phyloP scores from a whole-genome alignment of 2,113 vertebrate genomes.

The Caretta caretta region DNA sequence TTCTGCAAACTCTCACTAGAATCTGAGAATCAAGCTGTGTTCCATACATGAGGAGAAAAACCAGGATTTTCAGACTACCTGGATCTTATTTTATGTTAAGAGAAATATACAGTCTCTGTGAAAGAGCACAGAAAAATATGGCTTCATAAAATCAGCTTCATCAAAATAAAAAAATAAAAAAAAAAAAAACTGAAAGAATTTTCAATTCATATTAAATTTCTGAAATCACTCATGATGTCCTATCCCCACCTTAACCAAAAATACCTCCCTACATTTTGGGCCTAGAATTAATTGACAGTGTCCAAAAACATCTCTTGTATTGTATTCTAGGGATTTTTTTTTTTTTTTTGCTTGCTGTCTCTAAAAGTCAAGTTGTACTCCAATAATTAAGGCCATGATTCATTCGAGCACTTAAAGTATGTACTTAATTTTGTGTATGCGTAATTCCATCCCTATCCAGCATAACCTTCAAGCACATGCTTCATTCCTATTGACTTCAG shows the following conservation, averaged over 20 bases:
- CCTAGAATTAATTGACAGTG: background rate
- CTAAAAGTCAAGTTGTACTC: background rate
- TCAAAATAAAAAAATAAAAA: background rate
- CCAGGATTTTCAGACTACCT: background rate
- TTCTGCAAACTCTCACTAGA: background rate
- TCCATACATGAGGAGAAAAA: background rate
- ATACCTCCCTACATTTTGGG: background rate
- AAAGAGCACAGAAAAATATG: background rate
- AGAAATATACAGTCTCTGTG: background rate
- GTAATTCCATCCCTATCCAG: background rate
- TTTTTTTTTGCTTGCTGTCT: background rate
- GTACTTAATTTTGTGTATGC: background rate
- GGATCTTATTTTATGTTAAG: background rate
- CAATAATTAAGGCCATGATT: background rate
- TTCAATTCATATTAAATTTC: background rate
- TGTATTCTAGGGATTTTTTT: too few relatives aligned
- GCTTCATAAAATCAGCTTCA: background rate
- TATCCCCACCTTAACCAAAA: background rate
- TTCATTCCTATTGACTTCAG: background rate
- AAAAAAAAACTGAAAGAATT: background rate
- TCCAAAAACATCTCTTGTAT: background rate
- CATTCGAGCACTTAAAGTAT: fast-evolving
- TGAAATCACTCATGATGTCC: background rate
- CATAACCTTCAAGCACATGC: background rate
- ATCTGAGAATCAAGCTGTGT: background rate